Percentiles rank a stretch among this genome's conserved stretches.
Evolutionary conservation across 2,888 invertebrate species (phyloP).

Genomic region (Amphipyra tragopoginis): DNA sequence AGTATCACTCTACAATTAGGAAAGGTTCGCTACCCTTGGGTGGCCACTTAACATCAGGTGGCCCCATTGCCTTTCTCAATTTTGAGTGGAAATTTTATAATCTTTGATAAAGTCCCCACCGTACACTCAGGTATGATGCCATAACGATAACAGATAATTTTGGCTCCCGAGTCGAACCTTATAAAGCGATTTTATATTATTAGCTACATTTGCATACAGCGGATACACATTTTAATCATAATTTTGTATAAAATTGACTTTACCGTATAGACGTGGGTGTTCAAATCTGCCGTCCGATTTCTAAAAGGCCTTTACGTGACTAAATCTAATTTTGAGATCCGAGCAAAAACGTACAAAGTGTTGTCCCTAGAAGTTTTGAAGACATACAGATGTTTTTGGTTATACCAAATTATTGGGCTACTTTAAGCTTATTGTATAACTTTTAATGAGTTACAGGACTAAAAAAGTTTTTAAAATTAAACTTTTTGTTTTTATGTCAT

Average conservation of each 20-base stretch:
- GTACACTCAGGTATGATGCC: slow-evolving; percentile 22
- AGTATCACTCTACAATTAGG: slow-evolving; percentile 44
- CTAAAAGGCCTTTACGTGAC: too few species aligned
- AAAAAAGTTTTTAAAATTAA: too few species aligned
- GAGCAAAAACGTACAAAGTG: too few species aligned
- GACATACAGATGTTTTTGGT: too few species aligned
- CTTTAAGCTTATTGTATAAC: too few species aligned
- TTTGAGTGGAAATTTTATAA: slow-evolving; percentile 43
- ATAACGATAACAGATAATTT: slow-evolving; percentile 35
- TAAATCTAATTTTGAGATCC: too few species aligned
- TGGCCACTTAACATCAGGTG: slow-evolving; percentile 46
- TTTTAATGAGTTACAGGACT: too few species aligned
- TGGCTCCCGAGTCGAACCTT: slow-evolving; percentile 9
- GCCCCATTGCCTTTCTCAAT: slow-evolving; percentile 38
- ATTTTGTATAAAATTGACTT: slow-evolving; percentile 2
- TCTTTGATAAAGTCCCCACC: slow-evolving; percentile 39
- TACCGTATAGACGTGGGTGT: not conserved
- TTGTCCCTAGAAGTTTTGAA: too few species aligned
- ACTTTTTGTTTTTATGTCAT: too few species aligned
- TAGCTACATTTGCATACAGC: slow-evolving; percentile 5
- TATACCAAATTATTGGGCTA: too few species aligned
- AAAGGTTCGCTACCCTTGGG: slow-evolving; percentile 28
- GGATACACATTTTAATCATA: not conserved
- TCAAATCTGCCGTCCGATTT: too few species aligned
- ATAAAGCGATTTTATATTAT: slow-evolving; percentile 17